Conservation (phyloP, 1,140 invertebrate species). For the Cardiocondyla obscurior region DNA sequence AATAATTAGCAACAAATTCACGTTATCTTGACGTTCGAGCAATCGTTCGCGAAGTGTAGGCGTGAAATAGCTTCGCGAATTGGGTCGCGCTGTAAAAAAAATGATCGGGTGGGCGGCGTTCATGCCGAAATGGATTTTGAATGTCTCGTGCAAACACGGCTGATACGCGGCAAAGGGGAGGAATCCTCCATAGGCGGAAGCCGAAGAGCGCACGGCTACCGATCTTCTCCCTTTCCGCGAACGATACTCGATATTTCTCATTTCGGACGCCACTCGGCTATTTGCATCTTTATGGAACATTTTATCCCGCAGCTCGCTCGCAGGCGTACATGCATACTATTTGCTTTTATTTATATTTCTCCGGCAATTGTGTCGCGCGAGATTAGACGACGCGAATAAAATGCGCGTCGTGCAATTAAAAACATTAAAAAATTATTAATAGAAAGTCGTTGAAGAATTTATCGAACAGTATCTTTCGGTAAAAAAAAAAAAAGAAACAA, state of each 20-base stretch:
- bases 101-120: conserved; percentile 34
- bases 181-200: conserved; percentile 36
- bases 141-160: conserved; percentile 28
- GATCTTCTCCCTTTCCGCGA: conserved; percentile 38
- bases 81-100: conserved; percentile 37
- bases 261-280: conserved; percentile 63
- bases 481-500: neutral
- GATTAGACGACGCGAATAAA: conserved; percentile 54
- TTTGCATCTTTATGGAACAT: conserved; percentile 70
- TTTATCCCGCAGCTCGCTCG: conserved; percentile 47
- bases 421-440: conserved; percentile 2
- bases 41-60: neutral
- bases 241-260: conserved; percentile 67
- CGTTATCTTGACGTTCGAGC: neutral
- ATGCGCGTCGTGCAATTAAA: neutral
- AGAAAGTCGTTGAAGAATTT: neutral
- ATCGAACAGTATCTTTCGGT: neutral
- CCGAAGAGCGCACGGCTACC: conserved; percentile 40
- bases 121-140: conserved; percentile 32
- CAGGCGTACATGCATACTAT: conserved; percentile 47
- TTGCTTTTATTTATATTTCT: conserved; percentile 36
- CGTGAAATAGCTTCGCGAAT: conserved; percentile 32
- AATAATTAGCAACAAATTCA: conserved; percentile 8
- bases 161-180: conserved; percentile 25
- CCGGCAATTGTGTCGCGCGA: conserved; percentile 32